Percentiles rank a stretch among this genome's conserved stretches.
Conservation (phyloP, 1,140 invertebrate species). For the Onthophagus taurus region DNA sequence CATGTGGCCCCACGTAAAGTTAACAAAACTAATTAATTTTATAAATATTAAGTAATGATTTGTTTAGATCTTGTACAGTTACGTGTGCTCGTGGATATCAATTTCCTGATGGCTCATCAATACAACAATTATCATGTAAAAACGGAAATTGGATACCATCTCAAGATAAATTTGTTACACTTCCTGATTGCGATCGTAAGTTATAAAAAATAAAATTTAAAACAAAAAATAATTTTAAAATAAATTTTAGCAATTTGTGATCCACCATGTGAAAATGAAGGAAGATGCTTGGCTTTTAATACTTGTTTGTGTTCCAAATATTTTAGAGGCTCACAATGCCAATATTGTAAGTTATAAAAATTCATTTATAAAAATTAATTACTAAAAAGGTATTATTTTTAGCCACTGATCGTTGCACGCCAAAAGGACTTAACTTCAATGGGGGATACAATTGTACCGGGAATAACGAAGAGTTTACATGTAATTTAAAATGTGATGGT, state of each 20-base stretch:
- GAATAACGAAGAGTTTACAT: constrained; percentile 48
- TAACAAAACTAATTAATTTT: background rate
- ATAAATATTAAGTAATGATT: background rate
- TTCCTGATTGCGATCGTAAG: constrained; percentile 57
- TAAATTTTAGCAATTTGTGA: constrained; percentile 52
- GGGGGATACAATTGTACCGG: constrained; percentile 62
- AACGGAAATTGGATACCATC: constrained; percentile 55
- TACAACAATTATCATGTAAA: constrained; percentile 51
- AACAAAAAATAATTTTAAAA: constrained; percentile 4
- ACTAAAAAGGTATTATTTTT: constrained; percentile 18
- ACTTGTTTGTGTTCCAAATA: constrained; percentile 65
- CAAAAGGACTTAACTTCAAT: constrained; percentile 58
- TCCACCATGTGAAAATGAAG: constrained; percentile 66
- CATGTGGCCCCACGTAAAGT: constrained; percentile 56
- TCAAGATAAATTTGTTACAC: constrained; percentile 44
- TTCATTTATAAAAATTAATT: background rate
- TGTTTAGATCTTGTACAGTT: constrained; percentile 50
- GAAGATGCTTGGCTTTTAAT: constrained; percentile 62
- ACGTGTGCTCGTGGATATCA: constrained; percentile 50
- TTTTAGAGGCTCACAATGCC: constrained; percentile 62
- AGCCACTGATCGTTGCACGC: constrained; percentile 50
- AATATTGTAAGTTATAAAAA: constrained; percentile 54
- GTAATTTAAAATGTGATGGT: too few relatives aligned
- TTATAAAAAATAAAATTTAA: background rate
- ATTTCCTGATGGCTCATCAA: constrained; percentile 54